These are phyloP conservation scores for Corella eumyota DNA, from an alignment of 23 tunicate species.

Conservation along the genomic window DNA sequence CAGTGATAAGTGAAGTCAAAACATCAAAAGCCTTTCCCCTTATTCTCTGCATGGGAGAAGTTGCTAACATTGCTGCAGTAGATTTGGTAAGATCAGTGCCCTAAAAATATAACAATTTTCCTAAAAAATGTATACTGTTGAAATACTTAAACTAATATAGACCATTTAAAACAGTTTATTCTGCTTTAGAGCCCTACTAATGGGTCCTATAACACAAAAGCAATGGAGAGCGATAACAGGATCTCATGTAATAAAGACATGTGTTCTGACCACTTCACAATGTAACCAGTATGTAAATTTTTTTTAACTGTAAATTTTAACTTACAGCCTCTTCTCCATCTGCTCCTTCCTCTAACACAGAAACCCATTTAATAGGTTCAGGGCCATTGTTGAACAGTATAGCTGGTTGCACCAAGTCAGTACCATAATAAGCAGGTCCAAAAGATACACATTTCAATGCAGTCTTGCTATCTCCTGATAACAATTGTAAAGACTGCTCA, in stretches of 20 bases:
- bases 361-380: conserved; percentile 88
- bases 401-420: conserved; percentile 70
- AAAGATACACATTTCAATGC: conserved; percentile 46
- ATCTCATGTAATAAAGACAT: too few species aligned
- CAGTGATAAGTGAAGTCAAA: conserved; percentile 78
- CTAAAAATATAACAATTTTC: conserved; percentile 20
- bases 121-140: too few species aligned
- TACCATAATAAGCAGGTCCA: conserved; percentile 92
- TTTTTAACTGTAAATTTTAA: conserved; percentile 1
- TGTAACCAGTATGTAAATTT: too few species aligned
- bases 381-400: conserved; percentile 75
- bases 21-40: conserved; percentile 78
- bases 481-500: conserved; percentile 58
- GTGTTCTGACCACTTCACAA: too few species aligned
- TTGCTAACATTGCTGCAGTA: conserved; percentile 77
- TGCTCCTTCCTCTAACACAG: conserved; percentile 83
- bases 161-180: too few species aligned
- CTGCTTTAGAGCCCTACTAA: too few species aligned
- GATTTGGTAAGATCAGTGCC: conserved; percentile 85
- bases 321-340: conserved; percentile 97
- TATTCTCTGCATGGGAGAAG: conserved; percentile 65
- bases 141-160: too few species aligned
- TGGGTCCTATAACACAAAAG: too few species aligned
- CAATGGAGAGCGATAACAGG: too few species aligned
- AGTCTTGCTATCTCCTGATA: conserved; percentile 16